phyloP scores from a whole-genome alignment of 2,797 vertebrate genomes.

The Urosaurus nigricauda region DNA sequence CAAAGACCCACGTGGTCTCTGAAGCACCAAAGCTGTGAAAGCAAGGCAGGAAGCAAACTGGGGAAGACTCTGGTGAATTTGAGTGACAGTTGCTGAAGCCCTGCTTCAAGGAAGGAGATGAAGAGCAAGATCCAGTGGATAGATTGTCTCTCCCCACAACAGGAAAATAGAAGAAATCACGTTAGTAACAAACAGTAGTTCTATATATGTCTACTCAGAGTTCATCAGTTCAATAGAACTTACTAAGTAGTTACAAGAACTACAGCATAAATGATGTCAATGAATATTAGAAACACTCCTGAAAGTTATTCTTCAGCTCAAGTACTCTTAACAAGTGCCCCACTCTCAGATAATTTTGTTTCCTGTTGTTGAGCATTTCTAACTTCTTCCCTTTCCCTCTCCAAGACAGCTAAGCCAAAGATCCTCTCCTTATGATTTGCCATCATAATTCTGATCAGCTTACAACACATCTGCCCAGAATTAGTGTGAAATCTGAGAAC shows the following conservation, averaged over 20 bases:
- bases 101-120: too few species aligned
- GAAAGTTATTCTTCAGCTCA: constrained; percentile 2
- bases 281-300: not conserved
- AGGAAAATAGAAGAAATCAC: too few species aligned
- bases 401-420: not conserved
- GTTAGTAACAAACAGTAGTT: not conserved
- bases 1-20: too few species aligned
- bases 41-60: too few species aligned
- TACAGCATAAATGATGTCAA: not conserved
- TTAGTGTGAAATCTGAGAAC: not conserved
- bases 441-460: not conserved
- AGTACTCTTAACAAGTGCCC: not conserved
- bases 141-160: too few species aligned
- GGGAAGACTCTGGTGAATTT: too few species aligned
- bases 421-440: not conserved
- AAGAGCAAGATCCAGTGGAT: too few species aligned
- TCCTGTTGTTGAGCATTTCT: not conserved
- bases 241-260: not conserved
- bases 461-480: not conserved
- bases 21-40: too few species aligned
- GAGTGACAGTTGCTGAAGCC: too few species aligned
- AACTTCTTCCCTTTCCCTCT: constrained; percentile 1
- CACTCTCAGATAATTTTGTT: not conserved
- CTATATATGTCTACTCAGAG: not conserved
- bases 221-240: too few species aligned